Evolutionary conservation across 2,113 vertebrate genomes (phyloP), one percentile per base, ranked within the genome.

Genomic region (Montifringilla adamsi): DNA sequence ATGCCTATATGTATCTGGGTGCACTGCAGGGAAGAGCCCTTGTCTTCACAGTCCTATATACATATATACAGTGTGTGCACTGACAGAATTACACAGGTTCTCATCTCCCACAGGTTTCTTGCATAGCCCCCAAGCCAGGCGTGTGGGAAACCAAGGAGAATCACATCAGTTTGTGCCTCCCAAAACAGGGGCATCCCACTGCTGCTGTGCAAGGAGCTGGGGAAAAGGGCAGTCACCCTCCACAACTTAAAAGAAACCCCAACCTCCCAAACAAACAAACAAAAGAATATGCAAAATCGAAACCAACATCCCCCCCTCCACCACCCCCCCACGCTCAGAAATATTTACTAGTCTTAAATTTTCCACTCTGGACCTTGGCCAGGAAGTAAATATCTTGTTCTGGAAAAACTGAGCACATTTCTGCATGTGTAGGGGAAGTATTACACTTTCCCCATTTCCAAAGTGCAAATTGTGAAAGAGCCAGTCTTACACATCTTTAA

Each of bases 1-100:
- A 49, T 87, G n/a, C 39, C 52, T 47, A 3, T 7, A 43, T 0
- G 0, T 41, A 13, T 23, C 11, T 6, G 11, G n/a, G 43, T 10
- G 49, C 1, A 1, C 35, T 8, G 33, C 44, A 85, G 62, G 28
- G 44, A 67, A 17, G 24, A 53, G 7, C 19, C 27, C 30, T 39
- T 30, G 8, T 11, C 47, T 56, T 39, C 5, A 0, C 6, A 15
- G 49, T 22, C 64, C 67, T 43, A 2, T 23, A 31, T 3, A 31
- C 1, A 44, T 17, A 13, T 49, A 37, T 1, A 53, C 1, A 37
- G 14, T 0, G 13, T 31, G 18, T 7, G 44, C 66, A 43, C n/a
- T 18, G 26, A 49, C 80, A 50, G 13, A 10, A 18, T 50, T 52
- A 46, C 31, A 60, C 21, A 80, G 46, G 8, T 13, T 37, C 3